Base-by-base conservation (phyloP, 2,888 invertebrate genomes). In the Volucella inanis region DNA sequence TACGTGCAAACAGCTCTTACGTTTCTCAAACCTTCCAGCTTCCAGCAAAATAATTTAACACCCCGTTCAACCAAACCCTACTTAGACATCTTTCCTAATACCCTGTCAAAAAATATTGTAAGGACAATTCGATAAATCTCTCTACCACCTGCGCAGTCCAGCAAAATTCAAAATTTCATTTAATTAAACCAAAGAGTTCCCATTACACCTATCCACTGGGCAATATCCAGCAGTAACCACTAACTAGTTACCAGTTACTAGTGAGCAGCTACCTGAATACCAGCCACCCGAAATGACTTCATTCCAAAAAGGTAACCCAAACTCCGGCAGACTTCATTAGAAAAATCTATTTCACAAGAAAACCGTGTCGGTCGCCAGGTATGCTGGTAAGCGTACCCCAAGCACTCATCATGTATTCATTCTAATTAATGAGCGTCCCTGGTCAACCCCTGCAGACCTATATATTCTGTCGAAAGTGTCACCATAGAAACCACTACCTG, bases 131-230 rank as follows among this genome's bases (percentile, higher is more conserved):
- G 43, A 77, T 77, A 49, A 82, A 82, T 77, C 65, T 67, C 76
- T 49, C n/a, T 15, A 47, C 65, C 64, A 71, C 70, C 64, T 41
- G 49, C 43, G 18, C 61, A 45, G 68, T 64, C 45, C 57, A 31
- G 71, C 45, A 8, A 75, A 61, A 80, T 85, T 81, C 70, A 80
- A 85, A 31, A 85, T 77, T 85, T 85, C 81, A 85, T 81, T 85
- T 85, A 85, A 85, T 81, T 72, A 85, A 85, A 85, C 85, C 85
- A 81, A 85, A 85, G 76, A 65, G 65, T 65, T 76, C 65, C 81
- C 71, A 72, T 67, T 72, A 85, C 67, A 22, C 43, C 22, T 54
- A 43, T 22, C 15, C 49, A 41, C 15, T 43, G 59, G 18, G 55
- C 54, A 38, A 15, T 10, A 41, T 31, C 6, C 31, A 31, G 31